Base-by-base conservation (phyloP, 2,888 invertebrate genomes). In the Tigriopus californicus region DNA sequence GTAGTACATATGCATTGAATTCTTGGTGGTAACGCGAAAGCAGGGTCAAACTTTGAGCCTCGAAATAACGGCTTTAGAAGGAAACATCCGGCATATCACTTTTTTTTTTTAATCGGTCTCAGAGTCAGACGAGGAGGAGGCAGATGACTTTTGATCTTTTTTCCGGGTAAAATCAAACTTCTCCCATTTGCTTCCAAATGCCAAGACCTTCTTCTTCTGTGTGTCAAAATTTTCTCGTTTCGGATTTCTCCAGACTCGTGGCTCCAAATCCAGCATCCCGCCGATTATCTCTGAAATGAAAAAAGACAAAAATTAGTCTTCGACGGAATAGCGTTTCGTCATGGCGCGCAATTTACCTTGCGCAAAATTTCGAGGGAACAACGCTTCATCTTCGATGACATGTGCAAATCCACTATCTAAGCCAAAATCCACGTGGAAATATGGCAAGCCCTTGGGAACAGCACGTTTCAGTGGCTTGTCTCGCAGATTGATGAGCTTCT, bases 371-470 rank as follows among this genome's bases (percentile, higher is more conserved):
- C 70, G 73, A 0, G 92, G 88, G 72, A 97, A 97, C 44, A 79
- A 70, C 60, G 80, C 76, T 68, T 89, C 86, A 71, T 97, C 88
- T 73, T 98, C 97, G 67, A 98, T 90, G 0, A 97, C 87, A 74
- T 98, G 97, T 52, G 92, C 97, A 74, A 84, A 97, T 1, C 97
- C 97, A 33, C 71, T 69, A 57, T 85, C 80, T 74, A 83, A 80
- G 18, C 89, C 94, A 75, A 97, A 97, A 71, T 89, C 83, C 0
- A 98, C 85, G 74, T 83, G 81, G 72, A 98, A 92, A 70, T 97
- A 98, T 0, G 95, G 86, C 63, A 98, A 77, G 0, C 90, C 91
- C 72, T 87, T 90, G 0, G 97, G 98, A 62, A 98, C 74, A 13
- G 85, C 80, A 67, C 78, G 79, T 47, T 89, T 77, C 22, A 97